phyloP scores from a whole-genome alignment of 2,797 vertebrate species.

The Phrynocephalus guinanensis region DNA sequence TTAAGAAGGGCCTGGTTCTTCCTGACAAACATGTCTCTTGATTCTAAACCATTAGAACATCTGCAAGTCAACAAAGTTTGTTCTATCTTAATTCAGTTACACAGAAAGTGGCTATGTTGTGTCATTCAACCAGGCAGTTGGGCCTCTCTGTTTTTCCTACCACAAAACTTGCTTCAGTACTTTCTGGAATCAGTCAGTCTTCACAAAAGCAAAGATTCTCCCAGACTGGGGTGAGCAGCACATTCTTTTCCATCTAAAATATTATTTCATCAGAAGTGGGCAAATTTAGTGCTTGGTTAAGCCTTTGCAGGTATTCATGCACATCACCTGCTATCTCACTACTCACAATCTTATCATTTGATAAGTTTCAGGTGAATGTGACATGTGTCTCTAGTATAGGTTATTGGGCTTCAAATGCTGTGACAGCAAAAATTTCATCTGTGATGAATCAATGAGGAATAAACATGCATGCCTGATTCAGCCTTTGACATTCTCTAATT shows the following conservation, averaged over 20 bases:
- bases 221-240: neutral
- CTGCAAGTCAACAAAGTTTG: slow-evolving; percentile 27
- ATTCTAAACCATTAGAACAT: slow-evolving; percentile 36
- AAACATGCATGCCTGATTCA: neutral
- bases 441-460: neutral
- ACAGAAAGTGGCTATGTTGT: neutral
- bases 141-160: neutral
- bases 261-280: neutral
- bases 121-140: fast-evolving
- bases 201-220: neutral
- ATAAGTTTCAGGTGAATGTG: neutral
- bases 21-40: slow-evolving; percentile 28
- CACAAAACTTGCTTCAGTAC: slow-evolving; percentile 6
- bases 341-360: neutral
- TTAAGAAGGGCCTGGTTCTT: slow-evolving; percentile 24
- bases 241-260: neutral
- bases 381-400: neutral
- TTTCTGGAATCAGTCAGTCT: fast-evolving
- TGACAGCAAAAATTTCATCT: neutral
- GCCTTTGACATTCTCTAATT: neutral
- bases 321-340: neutral
- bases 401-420: neutral
- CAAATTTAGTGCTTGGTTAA: neutral
- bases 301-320: neutral
- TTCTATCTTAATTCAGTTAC: neutral